These are phyloP conservation scores for Drosophila oshimai DNA, from an alignment of 1,140 invertebrate genomes.

Conservation along the genomic window DNA sequence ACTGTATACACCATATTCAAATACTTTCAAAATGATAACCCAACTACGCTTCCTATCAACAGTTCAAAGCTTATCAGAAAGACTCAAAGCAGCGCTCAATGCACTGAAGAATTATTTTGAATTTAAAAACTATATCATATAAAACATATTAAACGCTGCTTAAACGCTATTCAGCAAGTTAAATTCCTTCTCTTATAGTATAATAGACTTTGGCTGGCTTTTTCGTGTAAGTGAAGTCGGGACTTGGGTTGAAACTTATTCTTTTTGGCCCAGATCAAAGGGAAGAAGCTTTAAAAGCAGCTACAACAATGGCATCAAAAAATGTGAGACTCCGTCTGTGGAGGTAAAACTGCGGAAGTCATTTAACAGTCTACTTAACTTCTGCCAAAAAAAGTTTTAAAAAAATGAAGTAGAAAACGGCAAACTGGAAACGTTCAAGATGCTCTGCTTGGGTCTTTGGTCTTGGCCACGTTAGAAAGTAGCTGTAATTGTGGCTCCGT, in stretches of 20 bases:
- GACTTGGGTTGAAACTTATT: constrained; percentile 21
- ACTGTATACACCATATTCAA: background rate
- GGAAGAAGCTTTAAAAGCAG: constrained; percentile 14
- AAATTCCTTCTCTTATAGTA: background rate
- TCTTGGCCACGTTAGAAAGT: constrained; percentile 71
- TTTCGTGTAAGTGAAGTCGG: background rate
- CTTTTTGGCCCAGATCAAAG: constrained; percentile 36
- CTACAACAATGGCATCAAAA: constrained; percentile 14
- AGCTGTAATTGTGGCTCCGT: constrained; percentile 59
- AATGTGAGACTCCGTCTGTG: constrained; percentile 30
- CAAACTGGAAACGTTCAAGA: constrained; percentile 50
- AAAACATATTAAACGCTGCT: too few relatives aligned
- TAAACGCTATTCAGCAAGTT: background rate
- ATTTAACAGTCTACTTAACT: constrained; percentile 73
- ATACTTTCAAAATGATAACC: background rate
- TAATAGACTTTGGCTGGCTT: background rate
- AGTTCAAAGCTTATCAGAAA: constrained; percentile 14
- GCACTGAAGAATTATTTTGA: too few relatives aligned
- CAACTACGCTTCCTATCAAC: background rate
- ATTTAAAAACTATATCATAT: background rate
- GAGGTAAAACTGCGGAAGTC: constrained; percentile 65
- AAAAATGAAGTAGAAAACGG: constrained; percentile 35
- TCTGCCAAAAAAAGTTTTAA: constrained; percentile 48
- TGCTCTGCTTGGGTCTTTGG: constrained; percentile 45
- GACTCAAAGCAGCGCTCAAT: background rate